Conservation (phyloP, 1,140 invertebrate genomes). For the Drosophila setifemur region DNA sequence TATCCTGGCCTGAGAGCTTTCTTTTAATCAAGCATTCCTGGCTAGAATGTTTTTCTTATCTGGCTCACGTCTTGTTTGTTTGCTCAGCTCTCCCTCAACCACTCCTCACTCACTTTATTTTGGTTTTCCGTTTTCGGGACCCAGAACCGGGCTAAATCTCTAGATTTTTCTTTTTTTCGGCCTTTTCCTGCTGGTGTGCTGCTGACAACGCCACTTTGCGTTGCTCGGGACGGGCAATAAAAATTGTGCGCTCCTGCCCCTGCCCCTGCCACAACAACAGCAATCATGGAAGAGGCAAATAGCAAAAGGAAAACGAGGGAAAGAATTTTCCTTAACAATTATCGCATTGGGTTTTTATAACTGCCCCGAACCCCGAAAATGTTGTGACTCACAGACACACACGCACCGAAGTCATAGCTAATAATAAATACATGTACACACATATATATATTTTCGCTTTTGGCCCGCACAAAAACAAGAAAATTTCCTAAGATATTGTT, state of each 20-base stretch:
- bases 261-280: constrained; percentile 15
- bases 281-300: neutral
- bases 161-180: neutral
- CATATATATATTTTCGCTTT: constrained; percentile 9
- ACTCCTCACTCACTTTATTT: constrained; percentile 14
- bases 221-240: constrained; percentile 54
- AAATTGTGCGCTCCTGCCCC: constrained; percentile 41
- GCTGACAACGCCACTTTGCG: constrained; percentile 67
- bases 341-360: constrained; percentile 55
- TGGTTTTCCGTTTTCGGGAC: constrained; percentile 10
- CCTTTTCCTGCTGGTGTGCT: constrained; percentile 32
- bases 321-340: constrained; percentile 52
- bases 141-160: constrained; percentile 1
- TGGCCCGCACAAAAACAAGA: neutral
- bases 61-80: constrained; percentile 5
- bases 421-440: constrained; percentile 44
- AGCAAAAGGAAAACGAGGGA: neutral
- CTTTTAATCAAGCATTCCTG: constrained; percentile 18
- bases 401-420: constrained; percentile 53
- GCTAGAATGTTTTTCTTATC: constrained; percentile 24
- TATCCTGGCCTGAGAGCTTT: constrained; percentile 16
- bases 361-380: constrained; percentile 8
- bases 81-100: constrained; percentile 8
- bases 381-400: constrained; percentile 21
- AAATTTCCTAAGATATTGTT: constrained; percentile 30